Evolutionary conservation across 2,797 vertebrate genomes (phyloP).

Genomic region (Sorex maritimensis): DNA sequence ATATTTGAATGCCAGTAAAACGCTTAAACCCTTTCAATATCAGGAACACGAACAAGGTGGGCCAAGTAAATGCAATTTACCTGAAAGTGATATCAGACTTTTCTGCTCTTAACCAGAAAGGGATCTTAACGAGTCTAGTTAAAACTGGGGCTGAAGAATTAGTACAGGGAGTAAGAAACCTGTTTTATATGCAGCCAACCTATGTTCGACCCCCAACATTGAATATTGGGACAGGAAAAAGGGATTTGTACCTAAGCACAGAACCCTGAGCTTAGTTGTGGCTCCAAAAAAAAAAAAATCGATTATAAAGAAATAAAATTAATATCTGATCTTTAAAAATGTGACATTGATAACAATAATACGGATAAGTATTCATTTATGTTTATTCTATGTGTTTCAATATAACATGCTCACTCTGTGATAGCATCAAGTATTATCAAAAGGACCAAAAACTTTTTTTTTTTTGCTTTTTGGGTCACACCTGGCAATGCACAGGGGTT

Average conservation of each 20-base stretch:
- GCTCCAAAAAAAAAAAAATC: neutral
- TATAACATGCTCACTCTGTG: neutral
- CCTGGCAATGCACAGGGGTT: too few relatives aligned
- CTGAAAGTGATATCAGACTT: neutral
- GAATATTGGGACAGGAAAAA: too few relatives aligned
- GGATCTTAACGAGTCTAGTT: slow-evolving; percentile 25
- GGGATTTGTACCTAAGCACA: too few relatives aligned
- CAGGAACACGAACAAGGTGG: slow-evolving; percentile 9
- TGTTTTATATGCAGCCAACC: too few relatives aligned
- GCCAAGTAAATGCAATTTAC: slow-evolving; percentile 1
- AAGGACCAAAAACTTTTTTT: slow-evolving; percentile 21
- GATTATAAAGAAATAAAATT: slow-evolving; percentile 43
- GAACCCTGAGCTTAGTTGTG: too few relatives aligned
- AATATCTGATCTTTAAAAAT: neutral
- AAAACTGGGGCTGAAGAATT: neutral
- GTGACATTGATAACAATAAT: neutral
- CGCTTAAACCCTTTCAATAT: slow-evolving; percentile 28
- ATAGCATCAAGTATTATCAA: slow-evolving; percentile 9
- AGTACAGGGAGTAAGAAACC: neutral
- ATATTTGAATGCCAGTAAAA: slow-evolving; percentile 24
- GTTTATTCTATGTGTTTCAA: neutral
- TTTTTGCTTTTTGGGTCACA: too few relatives aligned
- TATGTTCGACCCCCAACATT: too few relatives aligned
- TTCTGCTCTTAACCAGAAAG: slow-evolving; percentile 32
- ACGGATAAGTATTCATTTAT: slow-evolving; percentile 44